Evolutionary conservation across 1,140 invertebrate species (phyloP), one percentile per base, ranked within the genome.

Genomic region (Thalassaphorura encarpata): DNA sequence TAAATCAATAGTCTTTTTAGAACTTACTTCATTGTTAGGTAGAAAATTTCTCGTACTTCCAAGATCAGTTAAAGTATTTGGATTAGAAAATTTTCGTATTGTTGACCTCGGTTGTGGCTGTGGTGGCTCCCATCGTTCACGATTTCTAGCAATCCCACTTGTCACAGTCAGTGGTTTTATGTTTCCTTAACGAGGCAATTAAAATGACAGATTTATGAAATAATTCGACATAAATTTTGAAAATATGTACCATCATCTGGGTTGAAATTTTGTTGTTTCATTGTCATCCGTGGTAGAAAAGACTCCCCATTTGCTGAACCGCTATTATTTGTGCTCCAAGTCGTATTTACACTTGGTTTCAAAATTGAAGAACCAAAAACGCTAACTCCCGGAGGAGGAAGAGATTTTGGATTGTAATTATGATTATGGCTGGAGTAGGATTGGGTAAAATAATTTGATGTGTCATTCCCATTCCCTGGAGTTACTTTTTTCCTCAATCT

Each of bases 291-390:
- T 1, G 63, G 63, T 1, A 64, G 54, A 42, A 64, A 64, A 2
- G 58, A 58, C 31, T 64, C 58, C 26, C 41, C 55, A 43, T 45
- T 57, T 0, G 18, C 15, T 21, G 27, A 43, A 23, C 26, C 33
- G 33, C n/a, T 36, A n/a, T n/a, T 36, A 36, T 36, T 36, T 36
- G 33, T 52, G 29, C 56, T 47, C 48, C 48, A 36, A 27, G 33
- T 33, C 15, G 50, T 52, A 40, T 16, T 42, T 52, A 28, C 16
- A n/a, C 21, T 52, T 48, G 27, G 28, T 26, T 40, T 49, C n/a
- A 58, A 31, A 51, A 60, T 60, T 1, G 63, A 64, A 11, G 63
- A 61, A 2, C 59, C 60, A 54, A 61, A 61, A 19, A 58, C 56
- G 26, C 48, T 51, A 8, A 36, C 31, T 23, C 48, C 48, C 15